Conservation (phyloP, 2,888 invertebrate genomes). For the Tetheella fluctuosa region DNA sequence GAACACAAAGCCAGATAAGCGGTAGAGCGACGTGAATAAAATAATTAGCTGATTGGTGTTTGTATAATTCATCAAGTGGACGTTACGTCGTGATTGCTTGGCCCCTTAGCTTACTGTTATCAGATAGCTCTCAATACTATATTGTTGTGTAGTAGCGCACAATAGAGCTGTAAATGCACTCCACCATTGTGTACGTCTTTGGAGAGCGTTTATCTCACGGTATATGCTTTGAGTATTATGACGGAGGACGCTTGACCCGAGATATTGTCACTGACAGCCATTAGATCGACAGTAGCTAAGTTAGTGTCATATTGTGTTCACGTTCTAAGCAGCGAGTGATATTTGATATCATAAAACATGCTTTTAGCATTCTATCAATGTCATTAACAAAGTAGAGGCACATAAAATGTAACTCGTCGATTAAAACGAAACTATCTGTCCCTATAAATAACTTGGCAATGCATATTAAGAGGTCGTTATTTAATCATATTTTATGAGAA, state of each 20-base stretch:
- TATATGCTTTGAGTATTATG: conserved; percentile 47
- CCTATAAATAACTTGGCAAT: conserved; percentile 18
- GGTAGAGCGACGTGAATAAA: conserved; percentile 81
- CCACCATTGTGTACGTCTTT: conserved; percentile 59
- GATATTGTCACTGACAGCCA: conserved; percentile 29
- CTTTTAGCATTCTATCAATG: not conserved
- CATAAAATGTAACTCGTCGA: not conserved
- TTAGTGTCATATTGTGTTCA: not conserved
- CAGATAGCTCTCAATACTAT: conserved; percentile 65
- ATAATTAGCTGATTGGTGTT: conserved; percentile 84
- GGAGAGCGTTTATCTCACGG: conserved; percentile 55
- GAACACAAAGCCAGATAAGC: conserved; percentile 78
- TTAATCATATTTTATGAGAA: conserved; percentile 44
- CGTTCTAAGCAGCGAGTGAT: not conserved
- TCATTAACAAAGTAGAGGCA: not conserved
- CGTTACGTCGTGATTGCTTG: conserved; percentile 58
- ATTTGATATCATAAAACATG: not conserved
- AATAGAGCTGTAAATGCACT: conserved; percentile 74
- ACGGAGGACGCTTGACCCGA: conserved; percentile 32
- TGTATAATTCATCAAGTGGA: conserved; percentile 81
- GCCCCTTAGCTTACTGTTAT: conserved; percentile 76
- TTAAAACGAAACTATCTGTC: conserved; percentile 11
- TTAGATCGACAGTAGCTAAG: not conserved
- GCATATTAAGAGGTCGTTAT: conserved; percentile 20
- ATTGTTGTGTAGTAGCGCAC: conserved; percentile 56